These are phyloP conservation scores for Neoniphon sammara DNA, from an alignment of 2,797 vertebrate genomes.

Conservation along the genomic window DNA sequence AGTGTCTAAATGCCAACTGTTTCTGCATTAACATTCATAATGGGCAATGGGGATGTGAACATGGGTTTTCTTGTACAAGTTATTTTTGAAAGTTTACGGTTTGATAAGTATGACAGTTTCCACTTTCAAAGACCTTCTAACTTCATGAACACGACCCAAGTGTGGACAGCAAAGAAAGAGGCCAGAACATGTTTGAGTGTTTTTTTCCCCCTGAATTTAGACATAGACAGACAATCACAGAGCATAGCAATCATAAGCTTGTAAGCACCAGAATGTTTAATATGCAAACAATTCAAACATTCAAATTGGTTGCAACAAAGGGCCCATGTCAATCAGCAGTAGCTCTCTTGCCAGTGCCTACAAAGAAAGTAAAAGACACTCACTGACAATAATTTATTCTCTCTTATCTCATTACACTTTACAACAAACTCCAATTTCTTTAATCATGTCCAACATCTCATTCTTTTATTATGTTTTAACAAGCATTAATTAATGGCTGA, in stretches of 20 bases:
- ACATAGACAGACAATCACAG: constrained; percentile 19
- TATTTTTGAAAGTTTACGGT: background rate
- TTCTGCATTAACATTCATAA: background rate
- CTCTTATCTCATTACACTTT: constrained; percentile 67
- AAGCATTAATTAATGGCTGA: constrained; percentile 80
- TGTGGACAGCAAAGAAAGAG: constrained; percentile 33
- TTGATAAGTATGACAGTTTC: background rate
- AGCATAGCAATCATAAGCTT: constrained; percentile 21
- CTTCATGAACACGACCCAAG: background rate
- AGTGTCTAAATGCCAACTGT: too few relatives aligned
- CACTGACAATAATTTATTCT: constrained; percentile 71
- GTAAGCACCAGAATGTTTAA: constrained; percentile 43
- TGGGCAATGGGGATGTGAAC: background rate
- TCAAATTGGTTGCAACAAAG: constrained; percentile 67
- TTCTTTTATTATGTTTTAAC: constrained; percentile 79
- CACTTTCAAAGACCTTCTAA: background rate
- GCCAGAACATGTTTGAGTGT: constrained; percentile 41
- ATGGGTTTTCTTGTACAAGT: background rate
- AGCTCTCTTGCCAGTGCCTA: constrained; percentile 45
- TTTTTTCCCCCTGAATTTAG: background rate
- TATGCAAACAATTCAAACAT: constrained; percentile 64
- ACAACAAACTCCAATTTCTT: constrained; percentile 73
- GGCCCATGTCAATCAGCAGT: constrained; percentile 61
- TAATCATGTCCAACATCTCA: constrained; percentile 75
- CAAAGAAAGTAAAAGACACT: constrained; percentile 67